Evolutionary conservation across 1,140 invertebrate genomes (phyloP), one percentile per base, ranked within the genome.

Genomic region (Drosophila aff.): DNA sequence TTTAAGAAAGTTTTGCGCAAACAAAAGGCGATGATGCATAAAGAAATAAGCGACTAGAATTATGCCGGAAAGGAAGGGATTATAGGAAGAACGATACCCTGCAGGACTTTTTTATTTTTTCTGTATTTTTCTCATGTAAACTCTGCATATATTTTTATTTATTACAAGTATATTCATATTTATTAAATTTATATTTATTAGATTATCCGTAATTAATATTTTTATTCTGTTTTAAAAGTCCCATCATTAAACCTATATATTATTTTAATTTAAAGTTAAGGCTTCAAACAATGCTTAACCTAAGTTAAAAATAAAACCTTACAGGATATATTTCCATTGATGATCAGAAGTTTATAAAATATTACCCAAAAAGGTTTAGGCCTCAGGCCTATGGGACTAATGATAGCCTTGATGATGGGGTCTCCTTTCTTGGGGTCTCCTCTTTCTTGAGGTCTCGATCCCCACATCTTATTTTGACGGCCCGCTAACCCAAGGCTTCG

Each of bases 1-100:
- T 90, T 81, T 81, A 89, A 85, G 85, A 90, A 90, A 90, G 85
- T 90, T 90, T 84, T 89, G 79, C 85, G 68, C 81, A 90, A 90
- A 90, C 75, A 89, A 89, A 90, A 85, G 78, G 66, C 78, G 57
- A 79, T 81, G 79, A 82, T 75, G 83, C 77, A 85, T 85, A 61
- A 52, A 11, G 68, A 31, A 38, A 61, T 44, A 73, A 43, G 53
- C 46, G 46, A 73, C 67, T 38, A 50, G 44, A 73, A 73, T 36
- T 40, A 73, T 43, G 13, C 5, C 11, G 16, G 5, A 44, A 43
- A 36, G 3, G 9, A 47, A 2, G 2, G 0, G 2, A n/a, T 31
- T 38, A 43, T 18, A 2, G 18, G 28, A 28, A 11, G 7, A 2
- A 0, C 0, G 2, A 78, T 55, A 44, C 67, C 21, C 46, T 16